Percentiles rank a stretch among this genome's conserved stretches.
phyloP scores from a whole-genome alignment of 2,797 vertebrate species.

The Falco concolor region DNA sequence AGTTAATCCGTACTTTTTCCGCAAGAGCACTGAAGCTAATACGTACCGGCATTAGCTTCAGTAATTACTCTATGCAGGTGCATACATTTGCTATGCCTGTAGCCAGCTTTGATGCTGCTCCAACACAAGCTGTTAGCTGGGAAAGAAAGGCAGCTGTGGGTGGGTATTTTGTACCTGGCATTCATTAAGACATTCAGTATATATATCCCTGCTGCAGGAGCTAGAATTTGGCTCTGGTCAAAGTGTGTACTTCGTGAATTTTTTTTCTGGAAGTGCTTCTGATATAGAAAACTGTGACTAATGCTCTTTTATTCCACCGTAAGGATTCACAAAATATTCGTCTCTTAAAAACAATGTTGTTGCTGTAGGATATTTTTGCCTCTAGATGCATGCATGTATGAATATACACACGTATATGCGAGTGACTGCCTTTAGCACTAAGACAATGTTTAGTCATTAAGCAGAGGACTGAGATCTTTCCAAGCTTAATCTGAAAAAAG shows the following conservation, averaged over 20 bases:
- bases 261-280: slow-evolving; percentile 8
- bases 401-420: neutral
- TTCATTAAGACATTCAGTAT: neutral
- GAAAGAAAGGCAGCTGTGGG: slow-evolving; percentile 3
- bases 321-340: neutral
- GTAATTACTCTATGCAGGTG: slow-evolving; percentile 58
- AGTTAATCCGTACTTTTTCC: slow-evolving; percentile 38
- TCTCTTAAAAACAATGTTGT: neutral
- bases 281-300: neutral
- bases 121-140: slow-evolving; percentile 25
- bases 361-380: neutral
- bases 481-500: neutral
- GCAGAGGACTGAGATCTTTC: neutral
- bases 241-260: neutral
- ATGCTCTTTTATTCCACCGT: neutral
- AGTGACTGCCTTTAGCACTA: neutral
- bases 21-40: slow-evolving; percentile 48
- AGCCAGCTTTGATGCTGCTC: slow-evolving; percentile 53
- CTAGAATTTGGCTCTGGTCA: neutral
- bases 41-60: neutral
- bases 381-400: neutral
- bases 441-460: neutral
- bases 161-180: neutral
- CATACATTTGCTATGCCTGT: neutral
- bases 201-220: neutral